Evolutionary conservation across 1,140 invertebrate species (phyloP).

Genomic region (Conus betulinus): DNA sequence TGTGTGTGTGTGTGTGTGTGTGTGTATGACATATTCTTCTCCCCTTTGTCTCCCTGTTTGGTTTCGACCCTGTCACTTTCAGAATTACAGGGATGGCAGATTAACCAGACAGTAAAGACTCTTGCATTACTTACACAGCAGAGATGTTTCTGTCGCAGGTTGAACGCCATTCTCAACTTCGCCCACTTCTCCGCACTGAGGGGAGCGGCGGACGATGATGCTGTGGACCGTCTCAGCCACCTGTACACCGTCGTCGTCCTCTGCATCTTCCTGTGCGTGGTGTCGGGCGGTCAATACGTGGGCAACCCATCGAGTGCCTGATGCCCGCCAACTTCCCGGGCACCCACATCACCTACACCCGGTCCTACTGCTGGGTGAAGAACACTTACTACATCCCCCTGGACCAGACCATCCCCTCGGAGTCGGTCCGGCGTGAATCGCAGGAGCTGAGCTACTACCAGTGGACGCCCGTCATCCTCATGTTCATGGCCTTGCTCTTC

Average conservation of each 20-base stretch:
- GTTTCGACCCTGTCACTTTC: too few species aligned
- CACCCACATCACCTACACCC: conserved; percentile 73
- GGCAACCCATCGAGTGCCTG: conserved; percentile 80
- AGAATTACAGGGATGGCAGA: too few species aligned
- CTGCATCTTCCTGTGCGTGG: too few species aligned
- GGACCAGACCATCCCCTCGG: conserved; percentile 66
- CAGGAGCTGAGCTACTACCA: conserved; percentile 73
- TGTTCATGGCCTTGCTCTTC: conserved; percentile 72
- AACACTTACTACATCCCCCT: conserved; percentile 77
- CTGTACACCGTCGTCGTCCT: too few species aligned
- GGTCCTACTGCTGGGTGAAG: conserved; percentile 75
- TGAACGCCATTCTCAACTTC: conserved; percentile 64
- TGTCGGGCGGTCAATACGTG: conserved; percentile 84
- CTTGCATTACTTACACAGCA: not conserved
- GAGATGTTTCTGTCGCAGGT: conserved; percentile 49
- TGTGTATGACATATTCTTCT: too few species aligned
- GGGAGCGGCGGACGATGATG: conserved; percentile 71
- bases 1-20: too few species aligned
- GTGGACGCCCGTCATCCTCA: conserved; percentile 73
- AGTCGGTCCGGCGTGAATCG: conserved; percentile 56
- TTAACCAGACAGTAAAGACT: too few species aligned
- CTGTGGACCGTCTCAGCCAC: conserved; percentile 69
- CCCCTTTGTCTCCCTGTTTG: too few species aligned
- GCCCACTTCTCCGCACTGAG: conserved; percentile 67
- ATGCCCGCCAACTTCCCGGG: conserved; percentile 75